Base-by-base conservation (phyloP, 2,113 vertebrate species). In the Chaetodon trifascialis region DNA sequence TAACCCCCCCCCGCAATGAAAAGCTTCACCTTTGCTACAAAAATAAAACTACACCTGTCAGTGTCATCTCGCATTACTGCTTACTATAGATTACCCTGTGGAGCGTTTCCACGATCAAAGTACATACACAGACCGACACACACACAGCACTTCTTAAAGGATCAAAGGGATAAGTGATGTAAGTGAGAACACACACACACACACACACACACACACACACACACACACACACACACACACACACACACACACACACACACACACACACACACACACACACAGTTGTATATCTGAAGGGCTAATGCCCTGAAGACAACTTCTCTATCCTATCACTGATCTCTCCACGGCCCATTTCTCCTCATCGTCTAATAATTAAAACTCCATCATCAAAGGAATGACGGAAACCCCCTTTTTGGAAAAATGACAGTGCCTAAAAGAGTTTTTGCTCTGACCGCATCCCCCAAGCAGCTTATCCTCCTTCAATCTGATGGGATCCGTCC, bases 401-500 rank as follows among this genome's bases (percentile, higher is more conserved):
- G 84, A 92, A 83, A 63, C n/a, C 36, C 73, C 76, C 58, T 62
- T 84, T 83, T 30, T 77, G 77, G 85, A 84, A 47, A 81, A 82
- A 86, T 84, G 85, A 84, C 87, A 88, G 74, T 36, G 63, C 71
- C 73, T 36, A 66, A 63, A 87, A 86, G 83, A 86, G 82, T 86
- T 47, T 90, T 69, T 76, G 77, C 82, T 73, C 80, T 71, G 76
- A 78, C 84, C 54, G 19, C 67, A 49, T 84, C 69, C 76, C 80
- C 65, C 60, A 68, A 89, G 85, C 82, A 84, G 85, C 88, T 92
- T 90, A 91, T 91, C 83, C 54, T 66, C 55, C 86, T 73, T 67
- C 83, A 74, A 86, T 90, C 85, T 87, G 84, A 86, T 83, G 76
- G 84, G 82, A 92, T 89, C 80, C 42, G 51, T 89, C 80, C 86